Base-by-base conservation (phyloP, 2,888 invertebrate species). In the Helleia helle region DNA sequence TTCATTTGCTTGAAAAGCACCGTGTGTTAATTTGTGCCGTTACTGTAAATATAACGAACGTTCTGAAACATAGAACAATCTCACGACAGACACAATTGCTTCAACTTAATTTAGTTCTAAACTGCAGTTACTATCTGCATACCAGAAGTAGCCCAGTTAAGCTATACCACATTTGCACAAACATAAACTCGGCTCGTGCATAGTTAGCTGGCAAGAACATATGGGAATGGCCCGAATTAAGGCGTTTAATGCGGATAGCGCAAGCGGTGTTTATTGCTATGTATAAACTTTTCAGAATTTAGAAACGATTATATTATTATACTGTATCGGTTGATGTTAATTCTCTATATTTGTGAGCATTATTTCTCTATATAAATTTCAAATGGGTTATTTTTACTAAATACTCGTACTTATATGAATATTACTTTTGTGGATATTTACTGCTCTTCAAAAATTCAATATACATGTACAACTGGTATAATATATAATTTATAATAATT, bases 71-170 rank as follows among this genome's bases (percentile, higher is more conserved):
- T 37, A 45, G 46, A 24, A 44, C 27, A 42, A 40, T 38, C 44
- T 36, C 29, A 29, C 47, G 47, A 44, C 49, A 42, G 48, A 52
- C 54, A 57, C 55, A 58, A 56, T 59, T 56, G 54, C 52, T 53
- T 46, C 38, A 51, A 60, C 54, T 62, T 61, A 66, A 70, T 70
- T 70, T 62, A 60, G 58, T 52, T 54, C 54, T 51, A 47, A 59
- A 59, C 56, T 68, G 57, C 62, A 59, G 48, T 41, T 44, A 39
- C 42, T 63, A 64, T 65, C 60, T 67, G 61, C 62, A 65, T 60
- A 59, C 55, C 48, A 43, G 54, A 54, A 53, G 50, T 49, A 49
- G 51, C 42, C 46, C 47, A 47, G 56, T 57, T 58, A 60, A 62
- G 57, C 61, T 53, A 51, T 49, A 48, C 37, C 47, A 53, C 58